Conservation (phyloP, 2,888 invertebrate genomes). For the Laothoe populi region DNA sequence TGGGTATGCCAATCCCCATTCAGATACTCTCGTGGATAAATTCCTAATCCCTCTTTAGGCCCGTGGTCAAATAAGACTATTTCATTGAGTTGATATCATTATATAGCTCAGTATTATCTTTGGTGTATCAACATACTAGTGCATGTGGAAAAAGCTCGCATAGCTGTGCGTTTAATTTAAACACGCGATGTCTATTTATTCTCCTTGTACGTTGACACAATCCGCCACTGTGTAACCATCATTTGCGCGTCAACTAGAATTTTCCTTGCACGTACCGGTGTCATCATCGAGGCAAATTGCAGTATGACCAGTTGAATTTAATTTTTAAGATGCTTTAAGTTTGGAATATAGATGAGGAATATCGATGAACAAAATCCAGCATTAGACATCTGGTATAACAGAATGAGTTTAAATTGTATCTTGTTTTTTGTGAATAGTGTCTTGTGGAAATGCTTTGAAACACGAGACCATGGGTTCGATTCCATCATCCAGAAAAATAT, state of each 20-base stretch:
- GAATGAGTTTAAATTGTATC: neutral
- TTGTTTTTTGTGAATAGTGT: neutral
- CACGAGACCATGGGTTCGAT: too few species aligned
- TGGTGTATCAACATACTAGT: neutral
- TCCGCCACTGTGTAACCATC: conserved; percentile 3
- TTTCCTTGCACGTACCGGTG: conserved; percentile 15
- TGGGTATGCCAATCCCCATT: too few species aligned
- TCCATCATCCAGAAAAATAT: too few species aligned
- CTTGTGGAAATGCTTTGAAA: too few species aligned
- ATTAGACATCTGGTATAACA: neutral
- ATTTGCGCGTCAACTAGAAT: conserved; percentile 20
- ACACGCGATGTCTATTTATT: conserved; percentile 6
- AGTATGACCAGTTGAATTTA: neutral
- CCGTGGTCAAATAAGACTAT: too few species aligned
- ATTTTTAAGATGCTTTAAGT: neutral
- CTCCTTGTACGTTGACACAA: conserved; percentile 20
- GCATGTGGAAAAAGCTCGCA: neutral
- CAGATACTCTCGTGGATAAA: too few species aligned
- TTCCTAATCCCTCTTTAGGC: too few species aligned
- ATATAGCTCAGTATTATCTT: neutral
- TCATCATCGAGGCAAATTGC: conserved; percentile 19
- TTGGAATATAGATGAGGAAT: neutral
- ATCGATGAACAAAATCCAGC: conserved; percentile 1
- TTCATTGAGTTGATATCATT: too few species aligned
- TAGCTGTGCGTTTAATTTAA: conserved; percentile 9